Base-by-base conservation (phyloP, 1,140 invertebrate species). In the Marisa cornuarietis region DNA sequence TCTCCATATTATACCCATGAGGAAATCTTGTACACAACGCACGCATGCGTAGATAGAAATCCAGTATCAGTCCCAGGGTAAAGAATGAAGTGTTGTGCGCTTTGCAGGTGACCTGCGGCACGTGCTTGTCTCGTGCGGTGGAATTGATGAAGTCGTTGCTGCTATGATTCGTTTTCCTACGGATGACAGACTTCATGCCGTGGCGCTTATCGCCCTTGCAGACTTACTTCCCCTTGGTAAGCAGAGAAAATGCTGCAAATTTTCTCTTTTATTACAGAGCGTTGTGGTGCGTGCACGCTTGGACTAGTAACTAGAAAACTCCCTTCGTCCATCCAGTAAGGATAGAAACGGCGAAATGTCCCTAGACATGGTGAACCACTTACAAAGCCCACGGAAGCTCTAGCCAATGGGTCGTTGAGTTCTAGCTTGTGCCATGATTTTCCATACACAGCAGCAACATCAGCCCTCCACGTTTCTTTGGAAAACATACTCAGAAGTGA, bases 221-320 rank as follows among this genome's bases (percentile, higher is more conserved):
- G 69, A 80, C 68, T 58, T 80, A 16, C 75, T 76, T 13, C 74
- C 79, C 24, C 51, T 76, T 24, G 79, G 79, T 80, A 51, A 68
- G 54, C 54, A 58, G 4, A 42, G 54, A 58, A 7, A 4, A 58
- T 8, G 11, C 18, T 76, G 16, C 5, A 71, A 20, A 9, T 18
- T 9, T 22, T 75, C 18, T 18, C 16, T 52, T 14, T 0, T 20
- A 42, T 76, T 18, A n/a, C n/a, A n/a, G 31, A 42, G 31, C 6
- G 31, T 42, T 42, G 31, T 42, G 31, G 31, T 42, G 31, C 2
- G 31, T 42, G 31, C 0, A 42, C 3, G 0, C 31, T 42, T 42
- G 31, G 6, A 6, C 31, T 42, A 42, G 31, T 42, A 2, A 0
- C 31, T 42, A 0, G 31, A 42, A 42, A 42, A 42, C 31, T 42